Conservation (phyloP, 2,113 vertebrate genomes). For the Donacobius atricapilla region DNA sequence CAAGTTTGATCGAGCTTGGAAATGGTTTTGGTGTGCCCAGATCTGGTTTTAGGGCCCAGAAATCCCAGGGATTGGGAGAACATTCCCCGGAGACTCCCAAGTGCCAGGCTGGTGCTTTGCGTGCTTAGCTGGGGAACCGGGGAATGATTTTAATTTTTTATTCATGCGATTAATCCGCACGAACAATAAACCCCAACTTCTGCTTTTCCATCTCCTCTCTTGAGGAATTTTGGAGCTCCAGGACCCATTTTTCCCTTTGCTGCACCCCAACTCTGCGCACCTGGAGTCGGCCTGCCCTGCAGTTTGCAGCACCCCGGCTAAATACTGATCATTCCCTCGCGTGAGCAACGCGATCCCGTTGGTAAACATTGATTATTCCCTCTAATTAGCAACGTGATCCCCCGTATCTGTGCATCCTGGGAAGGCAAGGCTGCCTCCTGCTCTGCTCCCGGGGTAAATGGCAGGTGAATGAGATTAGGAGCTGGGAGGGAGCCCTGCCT, state of each 20-base stretch:
- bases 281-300: neutral
- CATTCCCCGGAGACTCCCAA: neutral
- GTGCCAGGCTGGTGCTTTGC: neutral
- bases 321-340: neutral
- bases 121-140: too few species aligned
- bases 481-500: neutral
- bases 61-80: neutral
- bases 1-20: fast-evolving
- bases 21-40: neutral
- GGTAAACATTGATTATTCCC: neutral
- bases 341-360: neutral
- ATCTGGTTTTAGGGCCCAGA: neutral
- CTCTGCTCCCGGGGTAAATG: neutral
- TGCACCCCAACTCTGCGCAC: fast-evolving
- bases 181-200: fast-evolving
- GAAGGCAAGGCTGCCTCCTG: neutral
- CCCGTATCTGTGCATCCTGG: neutral
- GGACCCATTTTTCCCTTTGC: neutral
- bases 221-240: neutral
- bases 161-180: fast-evolving
- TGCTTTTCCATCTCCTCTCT: neutral
- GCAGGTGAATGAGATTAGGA: constrained; percentile 23
- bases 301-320: neutral
- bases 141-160: neutral
- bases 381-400: neutral